Percentiles rank a stretch among this genome's conserved stretches.
Evolutionary conservation across 2,797 vertebrate species (phyloP).

Genomic region (Danio aesculapii): DNA sequence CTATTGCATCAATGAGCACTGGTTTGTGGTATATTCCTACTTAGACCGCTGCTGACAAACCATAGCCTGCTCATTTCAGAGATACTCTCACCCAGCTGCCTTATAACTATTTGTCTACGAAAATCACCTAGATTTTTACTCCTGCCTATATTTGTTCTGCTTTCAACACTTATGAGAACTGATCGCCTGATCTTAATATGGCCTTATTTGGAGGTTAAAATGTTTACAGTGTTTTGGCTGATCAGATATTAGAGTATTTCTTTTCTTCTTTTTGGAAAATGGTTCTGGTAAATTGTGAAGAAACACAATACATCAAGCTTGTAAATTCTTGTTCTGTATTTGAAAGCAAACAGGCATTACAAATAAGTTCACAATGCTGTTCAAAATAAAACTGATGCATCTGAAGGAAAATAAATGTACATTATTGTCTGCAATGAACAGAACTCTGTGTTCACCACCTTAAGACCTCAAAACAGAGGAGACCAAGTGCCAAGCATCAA

Average conservation of each 20-base stretch:
- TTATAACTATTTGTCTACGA: no score
- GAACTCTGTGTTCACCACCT: conserved; percentile 10
- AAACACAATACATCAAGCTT: not conserved
- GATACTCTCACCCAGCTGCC: no score
- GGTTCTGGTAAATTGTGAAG: not conserved
- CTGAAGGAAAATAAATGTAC: conserved; percentile 24
- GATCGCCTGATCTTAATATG: no score
- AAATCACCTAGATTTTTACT: no score
- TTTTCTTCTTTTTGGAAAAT: not conserved
- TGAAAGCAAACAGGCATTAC: conserved; percentile 40
- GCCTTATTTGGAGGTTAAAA: no score
- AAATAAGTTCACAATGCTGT: conserved; percentile 15
- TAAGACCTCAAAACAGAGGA: conserved; percentile 37
- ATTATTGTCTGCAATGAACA: conserved; percentile 23
- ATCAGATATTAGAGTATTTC: not conserved
- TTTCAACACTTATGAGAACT: no score
- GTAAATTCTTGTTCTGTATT: conserved; percentile 40
- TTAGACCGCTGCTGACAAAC: no score
- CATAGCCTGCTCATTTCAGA: no score
- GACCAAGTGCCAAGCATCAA: conserved; percentile 25
- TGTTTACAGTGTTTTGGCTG: no score
- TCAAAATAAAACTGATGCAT: conserved; percentile 27
- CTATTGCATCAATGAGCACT: no score
- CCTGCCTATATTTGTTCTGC: no score
- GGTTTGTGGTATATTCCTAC: no score